These are phyloP conservation scores for Clarias macrocephalus DNA, from an alignment of 2,113 vertebrate species.

Conservation along the genomic window DNA sequence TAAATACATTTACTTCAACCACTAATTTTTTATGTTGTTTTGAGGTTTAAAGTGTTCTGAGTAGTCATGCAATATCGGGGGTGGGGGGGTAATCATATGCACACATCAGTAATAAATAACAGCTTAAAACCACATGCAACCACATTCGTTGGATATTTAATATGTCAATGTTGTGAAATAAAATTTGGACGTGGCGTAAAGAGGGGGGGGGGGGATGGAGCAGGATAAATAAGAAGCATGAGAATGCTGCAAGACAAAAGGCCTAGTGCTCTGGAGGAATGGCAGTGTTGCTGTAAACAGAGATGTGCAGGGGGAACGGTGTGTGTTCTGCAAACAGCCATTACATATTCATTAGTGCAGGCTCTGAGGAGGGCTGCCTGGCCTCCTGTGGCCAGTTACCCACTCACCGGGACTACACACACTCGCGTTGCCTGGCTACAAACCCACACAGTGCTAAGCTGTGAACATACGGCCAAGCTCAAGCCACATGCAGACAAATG, in stretches of 20 bases:
- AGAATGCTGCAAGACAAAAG: constrained; percentile 37
- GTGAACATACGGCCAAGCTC: constrained; percentile 37
- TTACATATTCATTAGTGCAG: constrained; percentile 62
- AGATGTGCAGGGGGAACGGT: constrained; percentile 52
- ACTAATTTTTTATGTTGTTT: constrained; percentile 2
- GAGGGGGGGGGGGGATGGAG: neutral
- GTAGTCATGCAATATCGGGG: neutral
- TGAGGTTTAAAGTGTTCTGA: neutral
- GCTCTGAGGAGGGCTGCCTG: constrained; percentile 62
- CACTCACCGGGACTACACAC: constrained; percentile 56
- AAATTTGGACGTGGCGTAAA: neutral
- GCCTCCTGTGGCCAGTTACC: constrained; percentile 63
- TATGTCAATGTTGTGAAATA: neutral
- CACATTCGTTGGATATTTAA: constrained; percentile 6
- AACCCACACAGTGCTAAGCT: constrained; percentile 45
- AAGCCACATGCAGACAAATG: constrained; percentile 34
- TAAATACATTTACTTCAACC: constrained; percentile 17
- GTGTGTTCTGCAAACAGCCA: constrained; percentile 61
- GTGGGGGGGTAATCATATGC: neutral
- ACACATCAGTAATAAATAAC: constrained; percentile 9
- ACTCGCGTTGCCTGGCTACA: constrained; percentile 59
- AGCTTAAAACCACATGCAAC: constrained; percentile 18
- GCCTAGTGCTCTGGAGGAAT: constrained; percentile 35
- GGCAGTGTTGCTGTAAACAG: constrained; percentile 53
- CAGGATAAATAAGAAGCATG: constrained; percentile 24